Evolutionary conservation across 2,797 vertebrate genomes (phyloP).

Genomic region (Acomys russatus): DNA sequence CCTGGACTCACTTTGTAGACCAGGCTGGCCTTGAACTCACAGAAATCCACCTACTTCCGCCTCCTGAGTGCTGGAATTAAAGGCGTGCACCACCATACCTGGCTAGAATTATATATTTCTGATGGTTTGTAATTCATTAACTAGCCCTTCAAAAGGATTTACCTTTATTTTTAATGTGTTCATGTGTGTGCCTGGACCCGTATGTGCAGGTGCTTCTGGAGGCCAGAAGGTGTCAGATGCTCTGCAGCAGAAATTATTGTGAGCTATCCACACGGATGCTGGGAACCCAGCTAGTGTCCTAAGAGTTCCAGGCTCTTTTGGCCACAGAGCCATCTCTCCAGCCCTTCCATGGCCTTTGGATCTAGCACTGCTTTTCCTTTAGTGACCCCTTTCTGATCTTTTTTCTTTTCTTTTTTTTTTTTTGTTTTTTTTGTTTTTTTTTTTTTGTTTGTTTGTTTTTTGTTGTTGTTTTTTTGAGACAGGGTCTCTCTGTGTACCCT

Average conservation of each 20-base stretch:
- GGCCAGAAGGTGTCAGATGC: neutral
- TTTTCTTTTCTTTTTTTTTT: too few relatives aligned
- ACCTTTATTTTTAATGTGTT: neutral
- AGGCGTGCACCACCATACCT: too few relatives aligned
- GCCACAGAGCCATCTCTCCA: neutral
- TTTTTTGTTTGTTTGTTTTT: too few relatives aligned
- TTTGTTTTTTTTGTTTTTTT: too few relatives aligned
- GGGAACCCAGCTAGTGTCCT: neutral
- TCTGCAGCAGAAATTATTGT: neutral
- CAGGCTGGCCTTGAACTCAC: too few relatives aligned
- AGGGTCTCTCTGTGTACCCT: too few relatives aligned
- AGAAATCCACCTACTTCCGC: too few relatives aligned
- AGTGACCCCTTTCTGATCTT: neutral
- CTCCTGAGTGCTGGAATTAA: too few relatives aligned
- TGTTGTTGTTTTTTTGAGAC: too few relatives aligned
- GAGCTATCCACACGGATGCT: neutral
- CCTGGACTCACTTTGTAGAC: too few relatives aligned
- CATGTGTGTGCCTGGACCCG: neutral
- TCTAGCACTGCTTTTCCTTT: neutral
- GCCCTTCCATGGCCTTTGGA: neutral
- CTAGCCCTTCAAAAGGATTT: neutral
- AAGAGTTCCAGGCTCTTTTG: too few relatives aligned
- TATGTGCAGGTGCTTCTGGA: neutral
- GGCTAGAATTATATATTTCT: slow-evolving; percentile 13
- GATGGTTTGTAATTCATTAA: neutral